Evolutionary conservation across 2,113 vertebrate species (phyloP).

Genomic region (Raphicerus campestris): DNA sequence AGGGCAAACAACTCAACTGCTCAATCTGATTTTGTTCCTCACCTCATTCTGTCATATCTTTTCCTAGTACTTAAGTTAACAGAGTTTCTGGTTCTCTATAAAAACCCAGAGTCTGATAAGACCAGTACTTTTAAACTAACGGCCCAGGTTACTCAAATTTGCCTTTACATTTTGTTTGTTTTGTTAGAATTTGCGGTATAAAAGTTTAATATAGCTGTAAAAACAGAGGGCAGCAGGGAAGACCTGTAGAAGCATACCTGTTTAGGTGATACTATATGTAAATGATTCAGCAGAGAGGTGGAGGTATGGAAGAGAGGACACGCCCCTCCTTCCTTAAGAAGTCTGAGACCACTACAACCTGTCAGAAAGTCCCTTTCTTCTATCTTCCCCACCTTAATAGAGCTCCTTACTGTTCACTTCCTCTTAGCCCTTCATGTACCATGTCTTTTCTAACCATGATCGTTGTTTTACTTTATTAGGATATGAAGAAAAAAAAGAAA

Average conservation of each 20-base stretch:
- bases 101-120: background rate
- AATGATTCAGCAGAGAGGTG: background rate
- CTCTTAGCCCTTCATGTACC: background rate
- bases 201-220: background rate
- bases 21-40: background rate
- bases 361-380: background rate
- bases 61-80: background rate
- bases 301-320: background rate
- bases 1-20: background rate
- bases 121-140: background rate
- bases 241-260: background rate
- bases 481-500: background rate
- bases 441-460: background rate
- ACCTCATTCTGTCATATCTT: background rate
- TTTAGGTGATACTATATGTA: background rate
- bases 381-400: background rate
- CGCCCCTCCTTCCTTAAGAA: background rate
- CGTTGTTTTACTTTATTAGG: background rate
- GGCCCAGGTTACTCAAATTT: background rate
- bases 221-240: background rate
- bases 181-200: background rate
- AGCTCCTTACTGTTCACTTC: background rate
- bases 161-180: background rate
- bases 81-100: background rate
- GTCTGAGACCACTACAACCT: background rate